These are phyloP conservation scores for Drosophila yakuba DNA, from an alignment of 1,140 invertebrate genomes.

Conservation along the genomic window DNA sequence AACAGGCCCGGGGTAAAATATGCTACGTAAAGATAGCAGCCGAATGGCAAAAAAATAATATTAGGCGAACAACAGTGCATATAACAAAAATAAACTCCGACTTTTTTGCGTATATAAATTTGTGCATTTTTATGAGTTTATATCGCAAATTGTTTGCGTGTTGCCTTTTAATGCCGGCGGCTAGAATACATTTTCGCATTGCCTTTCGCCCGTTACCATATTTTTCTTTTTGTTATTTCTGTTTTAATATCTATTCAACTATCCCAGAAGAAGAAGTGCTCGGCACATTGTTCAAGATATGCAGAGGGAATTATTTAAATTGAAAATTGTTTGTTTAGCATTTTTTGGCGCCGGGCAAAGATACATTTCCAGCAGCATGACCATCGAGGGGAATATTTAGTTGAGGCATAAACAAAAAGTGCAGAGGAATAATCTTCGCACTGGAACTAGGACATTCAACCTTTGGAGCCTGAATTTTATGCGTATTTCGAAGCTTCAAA, in stretches of 20 bases:
- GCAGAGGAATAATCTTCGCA: conserved; percentile 5
- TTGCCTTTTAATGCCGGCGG: conserved; percentile 66
- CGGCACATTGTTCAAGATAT: conserved; percentile 50
- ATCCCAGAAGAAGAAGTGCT: conserved; percentile 21
- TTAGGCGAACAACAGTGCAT: conserved; percentile 22
- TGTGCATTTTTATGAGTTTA: conserved; percentile 66
- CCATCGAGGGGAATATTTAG: conserved; percentile 32
- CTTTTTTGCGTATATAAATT: conserved; percentile 37
- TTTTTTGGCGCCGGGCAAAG: conserved; percentile 59
- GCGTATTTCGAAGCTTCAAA: conserved; percentile 30
- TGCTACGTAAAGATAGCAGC: conserved; percentile 42
- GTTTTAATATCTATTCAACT: conserved; percentile 67
- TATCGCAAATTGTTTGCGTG: conserved; percentile 72
- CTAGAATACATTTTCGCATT: conserved; percentile 56
- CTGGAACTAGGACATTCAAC: conserved; percentile 26
- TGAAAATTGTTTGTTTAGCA: conserved; percentile 73
- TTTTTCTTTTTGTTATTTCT: conserved; percentile 9
- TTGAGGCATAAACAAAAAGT: conserved; percentile 18
- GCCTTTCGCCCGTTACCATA: conserved; percentile 24
- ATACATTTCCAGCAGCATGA: conserved; percentile 45
- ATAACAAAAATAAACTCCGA: conserved; percentile 43
- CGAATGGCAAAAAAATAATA: conserved; percentile 30
- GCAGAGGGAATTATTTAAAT: conserved; percentile 72
- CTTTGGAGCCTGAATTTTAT: conserved; percentile 19
- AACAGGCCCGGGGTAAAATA: conserved; percentile 37